A percentile compares a stretch with the other conserved stretches of the same genome.
Evolutionary conservation across 2,888 invertebrate species (phyloP).

Genomic region (Mactromeris polynyma): DNA sequence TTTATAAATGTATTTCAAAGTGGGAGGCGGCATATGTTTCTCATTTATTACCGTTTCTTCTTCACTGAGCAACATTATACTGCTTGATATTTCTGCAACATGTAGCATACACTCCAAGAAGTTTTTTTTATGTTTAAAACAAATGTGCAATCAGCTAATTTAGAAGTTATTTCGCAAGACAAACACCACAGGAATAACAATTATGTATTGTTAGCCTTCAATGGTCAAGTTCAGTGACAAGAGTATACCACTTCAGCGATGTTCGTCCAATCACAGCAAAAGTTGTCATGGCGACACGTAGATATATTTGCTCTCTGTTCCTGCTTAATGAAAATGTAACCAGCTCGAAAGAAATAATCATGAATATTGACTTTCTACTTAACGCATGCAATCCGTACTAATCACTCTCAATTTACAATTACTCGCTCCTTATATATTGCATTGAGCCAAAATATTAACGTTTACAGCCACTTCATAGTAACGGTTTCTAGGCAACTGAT

Average conservation of each 20-base stretch:
- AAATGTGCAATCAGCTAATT: neutral
- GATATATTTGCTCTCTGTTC: neutral
- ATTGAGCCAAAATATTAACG: neutral
- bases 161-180: neutral
- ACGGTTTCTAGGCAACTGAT: neutral
- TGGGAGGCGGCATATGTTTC: too few relatives aligned
- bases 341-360: neutral
- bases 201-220: too few relatives aligned
- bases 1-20: too few relatives aligned
- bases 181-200: neutral
- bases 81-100: neutral
- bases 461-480: neutral
- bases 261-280: neutral
- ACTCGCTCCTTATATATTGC: neutral
- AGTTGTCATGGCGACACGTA: neutral
- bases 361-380: neutral
- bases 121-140: too few relatives aligned
- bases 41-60: too few relatives aligned
- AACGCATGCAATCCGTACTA: constrained; percentile 4
- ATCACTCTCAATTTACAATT: neutral
- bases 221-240: neutral
- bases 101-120: neutral
- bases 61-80: too few relatives aligned
- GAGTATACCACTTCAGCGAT: neutral
- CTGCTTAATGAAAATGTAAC: neutral